Evolutionary conservation across 2,797 vertebrate species (phyloP), one percentile per base, ranked within the genome.

Genomic region (Neopelma chrysocephalum): DNA sequence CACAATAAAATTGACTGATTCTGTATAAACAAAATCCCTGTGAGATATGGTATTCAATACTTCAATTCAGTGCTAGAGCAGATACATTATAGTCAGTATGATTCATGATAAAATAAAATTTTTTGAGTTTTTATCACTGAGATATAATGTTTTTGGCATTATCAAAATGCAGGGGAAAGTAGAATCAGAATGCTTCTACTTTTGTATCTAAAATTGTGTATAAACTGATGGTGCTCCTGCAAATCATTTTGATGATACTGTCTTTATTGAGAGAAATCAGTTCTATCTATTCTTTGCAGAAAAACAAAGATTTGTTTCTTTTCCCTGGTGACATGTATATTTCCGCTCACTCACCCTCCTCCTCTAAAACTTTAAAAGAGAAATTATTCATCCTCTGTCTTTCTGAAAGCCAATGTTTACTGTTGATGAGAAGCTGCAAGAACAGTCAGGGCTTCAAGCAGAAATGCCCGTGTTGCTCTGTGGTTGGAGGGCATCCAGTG

Each of bases 61-160:
- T 77, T 64, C 48, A 77, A 82, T 84, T 72, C 43, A 64, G 43
- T 82, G 58, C 47, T 77, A 77, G 36, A 87, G 40, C 5, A 1
- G 40, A 42, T 70, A 80, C 36, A 77, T 53, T 79, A 68, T 53
- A 57, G 89, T 93, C 81, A 77, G 53, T 62, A 53, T 93, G 94
- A 94, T 95, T 90, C 81, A 94, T 80, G 90, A 60, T 82, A 76
- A 95, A 91, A 93, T 94, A 94, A 95, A 87, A 21, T 69, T 47
- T 93, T 94, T 73, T 66, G 53, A 66, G 47, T 20, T 68, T 90
- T 72, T 68, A 73, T 73, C 54, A 66, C 86, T 50, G 93, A 93
- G 71, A 45, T 92, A 70, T 10, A 48, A 90, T 89, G 81, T 90
- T 95, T 93, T 93, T 75, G 64, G 56, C 71, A 64, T 93, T 93